A percentile compares a stretch with the other conserved stretches of the same genome.
Evolutionary conservation across 2,797 vertebrate genomes (phyloP).

Genomic region (Diplodus puntazzo): DNA sequence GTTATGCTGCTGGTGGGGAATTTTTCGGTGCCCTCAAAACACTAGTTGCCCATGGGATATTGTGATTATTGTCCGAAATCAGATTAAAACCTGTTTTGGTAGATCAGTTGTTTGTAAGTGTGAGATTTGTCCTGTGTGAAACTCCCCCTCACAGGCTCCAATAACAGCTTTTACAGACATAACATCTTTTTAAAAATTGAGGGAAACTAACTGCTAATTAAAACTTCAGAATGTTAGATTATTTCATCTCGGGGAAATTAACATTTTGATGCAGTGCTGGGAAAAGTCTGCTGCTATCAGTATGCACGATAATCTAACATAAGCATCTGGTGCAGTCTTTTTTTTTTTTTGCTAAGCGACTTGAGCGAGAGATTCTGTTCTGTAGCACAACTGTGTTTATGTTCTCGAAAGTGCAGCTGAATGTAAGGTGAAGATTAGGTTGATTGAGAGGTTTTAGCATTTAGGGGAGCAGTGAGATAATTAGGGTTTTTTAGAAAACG

Average conservation of each 20-base stretch:
- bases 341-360: slow-evolving; percentile 8
- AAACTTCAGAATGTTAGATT: slow-evolving; percentile 38
- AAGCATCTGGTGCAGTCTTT: slow-evolving; percentile 46
- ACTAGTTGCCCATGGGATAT: neutral
- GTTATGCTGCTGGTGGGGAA: neutral
- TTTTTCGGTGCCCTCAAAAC: neutral
- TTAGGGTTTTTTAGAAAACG: neutral
- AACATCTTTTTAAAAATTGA: slow-evolving; percentile 15
- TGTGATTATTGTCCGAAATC: neutral
- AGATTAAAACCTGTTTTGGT: neutral
- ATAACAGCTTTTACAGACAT: slow-evolving; percentile 24
- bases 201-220: slow-evolving; percentile 49
- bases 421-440: slow-evolving; percentile 35
- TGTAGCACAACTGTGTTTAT: slow-evolving; percentile 27
- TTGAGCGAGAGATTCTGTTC: slow-evolving; percentile 19
- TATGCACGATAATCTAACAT: slow-evolving; percentile 45
- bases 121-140: slow-evolving; percentile 21
- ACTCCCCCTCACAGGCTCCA: neutral
- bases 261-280: slow-evolving; percentile 49
- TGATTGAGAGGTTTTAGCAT: slow-evolving; percentile 23
- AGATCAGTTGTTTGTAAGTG: neutral
- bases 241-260: slow-evolving; percentile 50
- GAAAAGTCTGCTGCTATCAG: slow-evolving; percentile 44
- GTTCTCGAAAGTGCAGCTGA: slow-evolving; percentile 30
- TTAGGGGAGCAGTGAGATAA: neutral